phyloP scores from a whole-genome alignment of 2,888 invertebrate genomes.

The Orchesella flavescens region DNA sequence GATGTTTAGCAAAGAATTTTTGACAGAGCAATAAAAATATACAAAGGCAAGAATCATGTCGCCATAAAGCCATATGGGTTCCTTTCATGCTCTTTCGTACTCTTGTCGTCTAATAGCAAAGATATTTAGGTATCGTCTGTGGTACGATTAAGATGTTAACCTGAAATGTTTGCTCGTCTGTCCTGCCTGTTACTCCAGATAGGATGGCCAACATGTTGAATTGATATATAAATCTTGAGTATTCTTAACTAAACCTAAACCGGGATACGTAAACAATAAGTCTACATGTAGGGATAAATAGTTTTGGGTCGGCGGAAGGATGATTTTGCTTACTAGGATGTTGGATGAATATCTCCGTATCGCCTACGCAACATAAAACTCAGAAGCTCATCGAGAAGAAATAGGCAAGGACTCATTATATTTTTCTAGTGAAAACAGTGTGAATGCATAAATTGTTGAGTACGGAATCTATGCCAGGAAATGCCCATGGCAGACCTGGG shows the following conservation, averaged over 20 bases:
- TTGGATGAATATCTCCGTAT: background rate
- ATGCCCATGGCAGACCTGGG: constrained; percentile 46
- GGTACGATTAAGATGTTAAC: constrained; percentile 60
- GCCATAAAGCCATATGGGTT: constrained; percentile 72
- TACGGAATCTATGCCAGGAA: constrained; percentile 11
- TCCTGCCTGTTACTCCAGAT: constrained; percentile 38
- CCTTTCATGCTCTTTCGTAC: constrained; percentile 61
- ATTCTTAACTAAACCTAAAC: background rate
- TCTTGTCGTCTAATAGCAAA: constrained; percentile 4
- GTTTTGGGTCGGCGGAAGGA: background rate
- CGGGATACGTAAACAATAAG: background rate
- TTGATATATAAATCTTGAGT: constrained; percentile 19
- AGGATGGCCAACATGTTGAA: constrained; percentile 51
- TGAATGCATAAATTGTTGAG: constrained; percentile 13
- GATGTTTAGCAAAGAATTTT: constrained; percentile 15
- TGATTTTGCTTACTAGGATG: background rate
- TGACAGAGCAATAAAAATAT: constrained; percentile 60
- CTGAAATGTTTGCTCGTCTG: constrained; percentile 71
- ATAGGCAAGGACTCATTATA: background rate
- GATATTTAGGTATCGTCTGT: constrained; percentile 1
- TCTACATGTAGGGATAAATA: no score
- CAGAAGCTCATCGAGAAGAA: background rate
- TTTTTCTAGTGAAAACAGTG: constrained; percentile 14
- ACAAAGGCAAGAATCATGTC: constrained; percentile 71
- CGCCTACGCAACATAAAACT: background rate